phyloP scores from a whole-genome alignment of 2,888 invertebrate species.

The Leptinotarsa rubiginosa region DNA sequence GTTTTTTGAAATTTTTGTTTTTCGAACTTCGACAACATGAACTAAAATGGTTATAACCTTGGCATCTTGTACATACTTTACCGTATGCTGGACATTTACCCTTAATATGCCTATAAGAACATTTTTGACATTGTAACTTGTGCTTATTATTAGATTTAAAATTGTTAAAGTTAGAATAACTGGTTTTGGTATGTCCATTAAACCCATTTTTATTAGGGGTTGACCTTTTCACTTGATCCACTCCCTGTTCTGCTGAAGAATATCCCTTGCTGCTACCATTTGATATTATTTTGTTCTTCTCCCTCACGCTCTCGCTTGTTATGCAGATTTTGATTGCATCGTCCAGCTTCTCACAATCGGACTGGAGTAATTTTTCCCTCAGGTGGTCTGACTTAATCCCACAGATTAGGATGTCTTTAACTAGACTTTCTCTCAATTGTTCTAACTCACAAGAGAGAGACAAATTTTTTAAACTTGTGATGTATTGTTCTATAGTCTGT shows the following conservation, averaged over 20 bases:
- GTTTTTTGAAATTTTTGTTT: not conserved
- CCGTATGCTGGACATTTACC: slow-evolving; percentile 1
- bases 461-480: slow-evolving; percentile 34
- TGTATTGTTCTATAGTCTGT: slow-evolving; percentile 34
- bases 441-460: slow-evolving; percentile 34
- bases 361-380: slow-evolving; percentile 38
- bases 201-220: not conserved
- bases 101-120: not conserved
- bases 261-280: not conserved
- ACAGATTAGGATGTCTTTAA: slow-evolving; percentile 34
- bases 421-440: slow-evolving; percentile 27
- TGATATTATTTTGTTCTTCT: not conserved
- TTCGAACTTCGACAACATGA: not conserved
- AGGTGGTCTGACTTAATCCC: slow-evolving; percentile 31
- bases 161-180: not conserved
- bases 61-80: not conserved
- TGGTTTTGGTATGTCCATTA: not conserved
- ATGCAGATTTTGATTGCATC: not conserved
- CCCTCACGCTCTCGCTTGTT: not conserved
- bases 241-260: not conserved
- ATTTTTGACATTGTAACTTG: not conserved
- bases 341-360: not conserved
- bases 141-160: not conserved
- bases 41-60: not conserved
- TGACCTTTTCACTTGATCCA: not conserved